phyloP scores from a whole-genome alignment of 2,113 vertebrate species.

The Gracilinanus agilis region DNA sequence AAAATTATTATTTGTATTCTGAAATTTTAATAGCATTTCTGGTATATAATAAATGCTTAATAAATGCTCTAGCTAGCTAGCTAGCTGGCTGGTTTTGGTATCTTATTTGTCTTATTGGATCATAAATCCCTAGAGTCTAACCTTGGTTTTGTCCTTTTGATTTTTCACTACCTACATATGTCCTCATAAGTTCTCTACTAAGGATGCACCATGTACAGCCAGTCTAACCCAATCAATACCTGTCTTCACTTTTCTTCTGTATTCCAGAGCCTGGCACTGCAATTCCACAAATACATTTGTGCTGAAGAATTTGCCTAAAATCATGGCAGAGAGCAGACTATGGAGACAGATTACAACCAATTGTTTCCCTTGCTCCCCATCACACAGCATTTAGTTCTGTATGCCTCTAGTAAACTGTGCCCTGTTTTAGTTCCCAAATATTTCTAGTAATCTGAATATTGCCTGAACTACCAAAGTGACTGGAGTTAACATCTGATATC shows the following conservation, averaged over 20 bases:
- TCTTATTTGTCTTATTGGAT: neutral
- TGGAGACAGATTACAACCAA: neutral
- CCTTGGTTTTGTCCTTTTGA: neutral
- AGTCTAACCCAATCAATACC: neutral
- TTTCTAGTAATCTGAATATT: neutral
- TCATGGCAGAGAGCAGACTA: neutral
- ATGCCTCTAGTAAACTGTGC: neutral
- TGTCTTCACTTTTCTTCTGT: neutral
- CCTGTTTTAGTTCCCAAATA: neutral
- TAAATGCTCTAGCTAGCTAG: neutral
- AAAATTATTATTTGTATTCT: neutral
- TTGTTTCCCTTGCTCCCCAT: neutral
- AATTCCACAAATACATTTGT: neutral
- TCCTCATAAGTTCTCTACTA: neutral
- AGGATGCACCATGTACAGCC: neutral
- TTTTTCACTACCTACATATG: neutral
- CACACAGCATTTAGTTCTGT: neutral
- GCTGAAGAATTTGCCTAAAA: neutral
- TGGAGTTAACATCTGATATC: neutral
- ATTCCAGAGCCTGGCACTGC: neutral
- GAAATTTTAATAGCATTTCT: neutral
- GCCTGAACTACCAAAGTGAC: neutral
- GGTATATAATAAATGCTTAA: neutral
- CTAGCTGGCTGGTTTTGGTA: neutral
- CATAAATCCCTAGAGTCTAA: neutral